Evolutionary conservation across 2,888 invertebrate species (phyloP).

Genomic region (Xanthia togata): DNA sequence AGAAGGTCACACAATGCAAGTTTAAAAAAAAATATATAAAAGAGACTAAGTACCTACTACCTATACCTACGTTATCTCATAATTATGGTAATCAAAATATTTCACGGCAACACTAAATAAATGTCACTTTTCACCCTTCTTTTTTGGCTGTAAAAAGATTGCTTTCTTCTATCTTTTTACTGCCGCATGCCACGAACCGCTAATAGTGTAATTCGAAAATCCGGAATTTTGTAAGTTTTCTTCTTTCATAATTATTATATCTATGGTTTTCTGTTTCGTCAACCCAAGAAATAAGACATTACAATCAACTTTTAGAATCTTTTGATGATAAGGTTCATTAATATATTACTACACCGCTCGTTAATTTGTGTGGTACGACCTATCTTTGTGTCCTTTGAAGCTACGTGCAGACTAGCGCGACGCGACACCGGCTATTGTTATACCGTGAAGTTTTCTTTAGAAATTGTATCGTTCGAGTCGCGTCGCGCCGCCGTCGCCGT

Average conservation of each 20-base stretch:
- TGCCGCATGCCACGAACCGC: too few species aligned
- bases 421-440: too few species aligned
- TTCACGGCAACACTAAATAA: conserved; percentile 32
- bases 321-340: conserved; percentile 22
- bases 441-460: too few species aligned
- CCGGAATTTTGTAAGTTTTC: neutral
- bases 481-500: too few species aligned
- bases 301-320: conserved; percentile 13
- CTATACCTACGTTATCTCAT: too few species aligned
- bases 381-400: neutral
- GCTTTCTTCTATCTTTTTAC: neutral
- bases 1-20: conserved; percentile 35
- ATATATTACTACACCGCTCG: neutral
- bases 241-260: too few species aligned
- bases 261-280: neutral
- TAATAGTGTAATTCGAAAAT: too few species aligned
- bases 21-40: too few species aligned
- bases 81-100: too few species aligned
- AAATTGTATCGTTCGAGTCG: too few species aligned
- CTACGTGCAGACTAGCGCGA: too few species aligned
- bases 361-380: conserved; percentile 4
- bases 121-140: conserved; percentile 5
- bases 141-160: neutral
- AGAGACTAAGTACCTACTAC: too few species aligned
- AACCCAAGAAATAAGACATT: conserved; percentile 13